phyloP scores from a whole-genome alignment of 2,888 invertebrate genomes.

The Cataglyphis albicans region DNA sequence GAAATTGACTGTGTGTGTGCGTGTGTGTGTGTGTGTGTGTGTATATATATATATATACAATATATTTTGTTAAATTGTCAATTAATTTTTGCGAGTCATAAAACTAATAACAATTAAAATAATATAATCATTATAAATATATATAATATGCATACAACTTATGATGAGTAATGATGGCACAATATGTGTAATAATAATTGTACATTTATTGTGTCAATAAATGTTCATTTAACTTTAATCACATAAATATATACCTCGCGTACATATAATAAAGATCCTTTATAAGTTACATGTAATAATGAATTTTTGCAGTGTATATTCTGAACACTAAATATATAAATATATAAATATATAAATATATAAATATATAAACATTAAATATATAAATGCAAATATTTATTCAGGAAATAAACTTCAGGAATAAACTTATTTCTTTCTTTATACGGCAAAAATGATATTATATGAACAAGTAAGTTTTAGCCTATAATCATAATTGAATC shows the following conservation, averaged over 20 bases:
- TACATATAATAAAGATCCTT: background rate
- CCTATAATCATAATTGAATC: conserved; percentile 7
- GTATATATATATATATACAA: background rate
- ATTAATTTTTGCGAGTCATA: background rate
- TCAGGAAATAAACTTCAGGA: background rate
- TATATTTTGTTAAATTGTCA: background rate
- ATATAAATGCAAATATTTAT: background rate
- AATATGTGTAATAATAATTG: background rate
- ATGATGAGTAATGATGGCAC: background rate
- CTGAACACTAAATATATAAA: background rate
- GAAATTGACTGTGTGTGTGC: background rate
- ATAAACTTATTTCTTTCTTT: background rate
- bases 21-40: too few species aligned
- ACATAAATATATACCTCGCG: background rate
- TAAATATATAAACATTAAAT: background rate
- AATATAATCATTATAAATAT: background rate
- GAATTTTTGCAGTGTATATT: background rate
- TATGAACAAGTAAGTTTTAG: background rate
- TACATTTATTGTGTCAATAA: background rate
- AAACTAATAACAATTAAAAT: background rate
- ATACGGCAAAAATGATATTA: background rate
- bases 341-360: background rate
- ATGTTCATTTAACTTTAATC: conserved; percentile 1
- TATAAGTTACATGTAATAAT: background rate
- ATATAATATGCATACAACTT: background rate